Conservation (phyloP, 2,797 vertebrate genomes). For the Capromys pilorides region DNA sequence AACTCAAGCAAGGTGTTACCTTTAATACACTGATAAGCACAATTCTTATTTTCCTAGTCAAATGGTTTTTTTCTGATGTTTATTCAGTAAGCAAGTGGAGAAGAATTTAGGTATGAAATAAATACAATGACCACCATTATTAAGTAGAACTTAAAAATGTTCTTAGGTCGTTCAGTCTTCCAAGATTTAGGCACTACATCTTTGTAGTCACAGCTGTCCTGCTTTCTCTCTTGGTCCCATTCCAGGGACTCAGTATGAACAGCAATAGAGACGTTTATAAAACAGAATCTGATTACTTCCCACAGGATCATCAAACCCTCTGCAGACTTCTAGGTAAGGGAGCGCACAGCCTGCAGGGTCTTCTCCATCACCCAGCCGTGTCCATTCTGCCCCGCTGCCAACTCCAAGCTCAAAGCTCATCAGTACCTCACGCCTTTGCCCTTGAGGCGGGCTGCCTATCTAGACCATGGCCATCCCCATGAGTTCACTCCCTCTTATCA, state of each 20-base stretch:
- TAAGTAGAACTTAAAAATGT: not conserved
- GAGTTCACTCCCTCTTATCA: not conserved
- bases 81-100: conserved; percentile 56
- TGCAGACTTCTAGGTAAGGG: not conserved
- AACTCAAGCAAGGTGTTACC: conserved; percentile 73
- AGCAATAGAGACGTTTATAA: not conserved
- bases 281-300: not conserved
- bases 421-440: not conserved
- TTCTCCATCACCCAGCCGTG: not conserved
- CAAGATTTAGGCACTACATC: not conserved
- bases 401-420: rapidly evolving
- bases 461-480: not conserved
- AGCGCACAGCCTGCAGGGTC: not conserved
- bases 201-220: not conserved
- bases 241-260: not conserved
- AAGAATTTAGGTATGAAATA: not conserved
- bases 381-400: not conserved
- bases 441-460: not conserved
- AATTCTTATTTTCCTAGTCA: conserved; percentile 60
- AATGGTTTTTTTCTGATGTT: conserved; percentile 66
- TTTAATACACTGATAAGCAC: conserved; percentile 72
- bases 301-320: not conserved
- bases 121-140: not conserved
- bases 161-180: not conserved
- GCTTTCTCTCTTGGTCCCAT: not conserved